Evolutionary conservation across 2,888 invertebrate genomes (phyloP), one percentile per base, ranked within the genome.

Genomic region (Acronicta psi): DNA sequence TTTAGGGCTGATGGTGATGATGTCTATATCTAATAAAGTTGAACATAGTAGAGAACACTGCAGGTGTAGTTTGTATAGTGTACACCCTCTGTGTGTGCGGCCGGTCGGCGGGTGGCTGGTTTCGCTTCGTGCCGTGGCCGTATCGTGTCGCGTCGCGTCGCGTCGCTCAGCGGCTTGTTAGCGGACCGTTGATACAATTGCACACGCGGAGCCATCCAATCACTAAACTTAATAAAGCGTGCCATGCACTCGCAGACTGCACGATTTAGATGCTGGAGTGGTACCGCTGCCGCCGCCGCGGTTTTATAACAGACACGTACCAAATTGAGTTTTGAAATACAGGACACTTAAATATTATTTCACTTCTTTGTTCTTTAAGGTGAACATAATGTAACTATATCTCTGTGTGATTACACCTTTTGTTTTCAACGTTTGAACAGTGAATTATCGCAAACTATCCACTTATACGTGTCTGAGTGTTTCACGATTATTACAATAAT

Each of bases 111-210:
- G 20, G 20, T 20, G n/a, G n/a, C n/a, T n/a, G n/a, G n/a, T n/a
- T n/a, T n/a, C 20, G 20, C 20, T 2, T 20, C 20, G 20, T 20
- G 20, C 5, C 20, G 20, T 20, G 20, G 20, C 5, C 20, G 4
- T 3, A 7, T 3, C 23, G 23, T 7, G 29, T 11, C 11, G 29
- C 10, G 29, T 11, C 29, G 11, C 29, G 11, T 29, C 29, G 29
- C 29, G 29, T 29, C 29, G 29, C 7, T 14, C 6, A 11, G 14
- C 40, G 36, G 44, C 57, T 64, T 56, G 56, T 64, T 55, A 64
- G 64, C 41, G 64, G 34, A 11, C 6, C 55, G 43, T 57, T 56
- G 65, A 56, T 45, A 50, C 50, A 52, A 66, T 31, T 43, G 43
- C 34, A 44, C 51, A 11, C 36, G 51, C 49, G 41, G 44, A 20